Percentiles rank a stretch among this genome's conserved stretches.
These are phyloP conservation scores for Spilosoma lubricipeda DNA, from an alignment of 2,888 invertebrate species.

Conservation along the genomic window DNA sequence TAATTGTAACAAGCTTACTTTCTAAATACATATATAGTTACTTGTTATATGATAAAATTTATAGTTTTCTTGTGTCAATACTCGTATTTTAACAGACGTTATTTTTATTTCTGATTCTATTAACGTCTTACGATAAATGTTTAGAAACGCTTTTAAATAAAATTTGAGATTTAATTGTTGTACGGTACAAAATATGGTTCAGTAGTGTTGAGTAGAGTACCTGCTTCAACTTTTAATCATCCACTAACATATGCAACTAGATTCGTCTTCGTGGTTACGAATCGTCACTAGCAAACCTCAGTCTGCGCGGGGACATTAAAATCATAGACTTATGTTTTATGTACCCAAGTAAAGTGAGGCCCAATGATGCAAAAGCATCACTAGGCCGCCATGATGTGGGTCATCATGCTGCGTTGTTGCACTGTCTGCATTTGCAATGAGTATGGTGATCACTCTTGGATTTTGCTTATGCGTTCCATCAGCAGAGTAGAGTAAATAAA, in stretches of 20 bases:
- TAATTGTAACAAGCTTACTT: slow-evolving; percentile 56
- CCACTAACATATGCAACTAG: too few relatives aligned
- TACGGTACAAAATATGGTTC: background rate
- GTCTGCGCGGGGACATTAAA: too few relatives aligned
- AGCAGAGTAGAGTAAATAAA: too few relatives aligned
- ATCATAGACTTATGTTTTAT: too few relatives aligned
- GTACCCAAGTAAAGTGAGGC: background rate
- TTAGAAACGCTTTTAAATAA: background rate
- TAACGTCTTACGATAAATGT: background rate
- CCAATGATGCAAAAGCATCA: too few relatives aligned
- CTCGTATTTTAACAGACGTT: slow-evolving; percentile 2
- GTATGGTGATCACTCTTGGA: too few relatives aligned
- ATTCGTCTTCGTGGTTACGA: background rate
- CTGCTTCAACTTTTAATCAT: background rate
- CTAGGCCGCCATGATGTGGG: too few relatives aligned
- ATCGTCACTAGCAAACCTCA: background rate
- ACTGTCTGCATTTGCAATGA: too few relatives aligned
- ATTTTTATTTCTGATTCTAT: background rate
- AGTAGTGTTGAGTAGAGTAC: background rate
- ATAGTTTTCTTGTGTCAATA: slow-evolving; percentile 39
- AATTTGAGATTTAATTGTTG: background rate
- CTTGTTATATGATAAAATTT: slow-evolving; percentile 46
- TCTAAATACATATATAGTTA: slow-evolving; percentile 51
- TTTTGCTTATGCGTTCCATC: too few relatives aligned
- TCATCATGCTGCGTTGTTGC: too few relatives aligned